A percentile compares a stretch with the other conserved stretches of the same genome.
phyloP scores from a whole-genome alignment of 2,797 vertebrate species.

The Enteromius viviparus region DNA sequence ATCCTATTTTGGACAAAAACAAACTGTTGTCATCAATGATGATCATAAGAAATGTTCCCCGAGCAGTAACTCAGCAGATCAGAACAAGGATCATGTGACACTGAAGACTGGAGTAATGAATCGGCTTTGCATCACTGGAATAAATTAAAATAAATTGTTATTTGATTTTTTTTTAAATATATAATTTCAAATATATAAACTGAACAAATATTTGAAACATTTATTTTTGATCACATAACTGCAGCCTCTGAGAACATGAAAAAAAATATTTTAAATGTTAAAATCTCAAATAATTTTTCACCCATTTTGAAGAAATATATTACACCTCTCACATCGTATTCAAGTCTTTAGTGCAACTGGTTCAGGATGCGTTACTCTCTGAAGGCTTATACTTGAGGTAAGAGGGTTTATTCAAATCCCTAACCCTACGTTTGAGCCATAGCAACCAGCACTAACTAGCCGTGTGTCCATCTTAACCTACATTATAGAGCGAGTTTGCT shows the following conservation, averaged over 20 bases:
- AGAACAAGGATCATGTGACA: background rate
- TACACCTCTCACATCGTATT: background rate
- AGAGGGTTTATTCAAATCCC: slow-evolving; percentile 13
- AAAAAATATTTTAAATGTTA: background rate
- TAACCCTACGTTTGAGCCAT: background rate
- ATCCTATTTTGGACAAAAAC: background rate
- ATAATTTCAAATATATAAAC: no score
- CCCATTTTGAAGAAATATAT: background rate
- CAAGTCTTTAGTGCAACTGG: background rate
- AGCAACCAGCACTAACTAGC: background rate
- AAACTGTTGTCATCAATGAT: background rate
- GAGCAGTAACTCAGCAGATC: background rate
- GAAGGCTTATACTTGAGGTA: background rate
- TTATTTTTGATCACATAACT: background rate
- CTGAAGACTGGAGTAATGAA: background rate
- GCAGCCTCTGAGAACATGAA: background rate
- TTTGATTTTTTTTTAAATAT: no score
- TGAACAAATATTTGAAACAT: no score
- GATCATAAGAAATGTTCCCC: background rate
- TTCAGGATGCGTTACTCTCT: background rate
- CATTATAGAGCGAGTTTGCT: slow-evolving; percentile 8
- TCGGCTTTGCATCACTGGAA: background rate
- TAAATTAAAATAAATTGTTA: background rate
- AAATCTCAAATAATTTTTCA: background rate
- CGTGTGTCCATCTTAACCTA: slow-evolving; percentile 25